Evolutionary conservation across 2,797 vertebrate species (phyloP).

Genomic region (Scleropages formosus): DNA sequence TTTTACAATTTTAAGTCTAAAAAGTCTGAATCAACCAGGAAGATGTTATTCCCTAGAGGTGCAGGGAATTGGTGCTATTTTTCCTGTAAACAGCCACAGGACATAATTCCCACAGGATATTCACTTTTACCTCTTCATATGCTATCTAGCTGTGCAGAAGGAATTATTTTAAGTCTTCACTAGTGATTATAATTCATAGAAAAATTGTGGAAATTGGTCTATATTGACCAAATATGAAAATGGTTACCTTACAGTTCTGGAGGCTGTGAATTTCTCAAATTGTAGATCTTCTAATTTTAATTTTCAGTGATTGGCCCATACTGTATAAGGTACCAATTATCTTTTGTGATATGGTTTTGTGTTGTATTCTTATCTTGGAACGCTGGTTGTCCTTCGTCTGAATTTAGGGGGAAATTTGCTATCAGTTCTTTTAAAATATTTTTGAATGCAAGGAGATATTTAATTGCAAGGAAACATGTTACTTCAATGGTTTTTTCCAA

Average conservation of each 20-base stretch:
- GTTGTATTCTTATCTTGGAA: not conserved
- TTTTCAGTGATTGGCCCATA: not conserved
- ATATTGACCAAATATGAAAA: not conserved
- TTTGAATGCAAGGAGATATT: not conserved
- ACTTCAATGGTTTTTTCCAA: constrained; percentile 18
- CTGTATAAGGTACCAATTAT: not conserved
- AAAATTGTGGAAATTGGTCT: not conserved
- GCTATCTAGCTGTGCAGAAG: not conserved
- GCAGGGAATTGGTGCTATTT: not conserved
- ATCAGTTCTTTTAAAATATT: not conserved
- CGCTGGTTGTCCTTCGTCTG: not conserved
- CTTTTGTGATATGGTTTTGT: not conserved
- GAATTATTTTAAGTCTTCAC: not conserved
- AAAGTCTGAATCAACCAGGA: constrained; percentile 21
- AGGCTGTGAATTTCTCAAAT: not conserved
- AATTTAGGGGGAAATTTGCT: not conserved
- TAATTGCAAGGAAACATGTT: constrained; percentile 21
- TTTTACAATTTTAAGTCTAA: constrained; percentile 21
- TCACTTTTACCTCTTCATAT: too few species aligned
- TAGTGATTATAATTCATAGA: constrained; percentile 9
- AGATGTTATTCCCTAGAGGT: not conserved
- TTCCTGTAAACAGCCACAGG: constrained; percentile 15
- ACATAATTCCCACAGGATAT: not conserved
- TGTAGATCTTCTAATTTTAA: not conserved
- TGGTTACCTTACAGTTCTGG: not conserved